Evolutionary conservation across 2,113 vertebrate genomes (phyloP).

Genomic region (Elephas maximus): DNA sequence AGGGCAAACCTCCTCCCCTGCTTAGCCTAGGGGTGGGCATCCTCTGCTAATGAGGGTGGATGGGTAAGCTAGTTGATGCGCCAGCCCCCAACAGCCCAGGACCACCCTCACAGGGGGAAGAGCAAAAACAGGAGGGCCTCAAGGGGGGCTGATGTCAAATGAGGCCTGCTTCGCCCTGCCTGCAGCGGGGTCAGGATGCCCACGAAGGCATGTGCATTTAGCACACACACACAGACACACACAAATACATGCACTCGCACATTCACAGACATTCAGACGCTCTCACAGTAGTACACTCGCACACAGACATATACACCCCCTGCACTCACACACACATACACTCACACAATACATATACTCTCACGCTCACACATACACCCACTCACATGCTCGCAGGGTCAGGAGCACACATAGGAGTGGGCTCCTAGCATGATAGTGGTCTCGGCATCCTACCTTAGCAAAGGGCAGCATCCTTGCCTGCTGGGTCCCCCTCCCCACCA

Average conservation of each 20-base stretch:
- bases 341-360: too few relatives aligned
- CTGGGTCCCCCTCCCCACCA: background rate
- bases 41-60: accelerated
- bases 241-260: accelerated
- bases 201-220: accelerated
- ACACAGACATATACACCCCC: background rate
- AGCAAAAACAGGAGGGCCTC: accelerated
- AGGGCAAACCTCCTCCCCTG: background rate
- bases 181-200: accelerated
- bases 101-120: too few relatives aligned
- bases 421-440: accelerated
- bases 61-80: accelerated
- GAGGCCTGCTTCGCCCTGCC: background rate
- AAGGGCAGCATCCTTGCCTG: background rate
- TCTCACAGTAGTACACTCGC: too few relatives aligned
- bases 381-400: too few relatives aligned
- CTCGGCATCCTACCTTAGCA: accelerated
- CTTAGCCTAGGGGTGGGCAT: background rate
- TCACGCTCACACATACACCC: too few relatives aligned
- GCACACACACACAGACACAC: background rate
- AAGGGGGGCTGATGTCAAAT: background rate
- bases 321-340: background rate
- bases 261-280: background rate
- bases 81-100: background rate
- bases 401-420: accelerated